These are phyloP conservation scores for Butorides virescens DNA, from an alignment of 2,113 vertebrate genomes.

Conservation along the genomic window DNA sequence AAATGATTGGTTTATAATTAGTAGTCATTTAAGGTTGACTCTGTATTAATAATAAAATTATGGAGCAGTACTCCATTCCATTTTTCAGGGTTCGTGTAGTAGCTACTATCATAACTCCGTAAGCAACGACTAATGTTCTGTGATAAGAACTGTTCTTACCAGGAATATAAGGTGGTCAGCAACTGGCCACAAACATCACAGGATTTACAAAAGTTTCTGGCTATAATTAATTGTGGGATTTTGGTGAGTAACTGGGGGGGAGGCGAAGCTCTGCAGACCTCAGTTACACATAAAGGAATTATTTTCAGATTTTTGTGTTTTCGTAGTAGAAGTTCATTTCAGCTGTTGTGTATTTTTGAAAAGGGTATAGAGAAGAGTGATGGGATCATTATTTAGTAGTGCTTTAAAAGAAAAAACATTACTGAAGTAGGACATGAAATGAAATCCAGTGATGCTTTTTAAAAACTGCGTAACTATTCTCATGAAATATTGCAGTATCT, in stretches of 20 bases:
- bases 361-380: background rate
- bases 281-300: background rate
- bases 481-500: background rate
- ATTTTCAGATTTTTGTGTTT: background rate
- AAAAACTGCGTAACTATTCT: background rate
- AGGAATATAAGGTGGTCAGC: background rate
- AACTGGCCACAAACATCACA: background rate
- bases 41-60: background rate
- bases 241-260: background rate
- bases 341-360: background rate
- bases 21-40: background rate
- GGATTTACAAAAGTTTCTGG: background rate
- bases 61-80: background rate
- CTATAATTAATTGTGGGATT: background rate
- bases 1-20: background rate
- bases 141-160: background rate
- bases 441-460: background rate
- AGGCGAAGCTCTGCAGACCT: background rate
- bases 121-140: background rate
- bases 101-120: background rate
- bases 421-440: background rate
- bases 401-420: background rate
- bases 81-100: background rate
- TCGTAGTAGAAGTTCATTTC: background rate
- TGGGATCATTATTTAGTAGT: background rate